A percentile compares a stretch with the other conserved stretches of the same genome.
Evolutionary conservation across 2,113 vertebrate genomes (phyloP).

Genomic region (Arothron firmamentum): DNA sequence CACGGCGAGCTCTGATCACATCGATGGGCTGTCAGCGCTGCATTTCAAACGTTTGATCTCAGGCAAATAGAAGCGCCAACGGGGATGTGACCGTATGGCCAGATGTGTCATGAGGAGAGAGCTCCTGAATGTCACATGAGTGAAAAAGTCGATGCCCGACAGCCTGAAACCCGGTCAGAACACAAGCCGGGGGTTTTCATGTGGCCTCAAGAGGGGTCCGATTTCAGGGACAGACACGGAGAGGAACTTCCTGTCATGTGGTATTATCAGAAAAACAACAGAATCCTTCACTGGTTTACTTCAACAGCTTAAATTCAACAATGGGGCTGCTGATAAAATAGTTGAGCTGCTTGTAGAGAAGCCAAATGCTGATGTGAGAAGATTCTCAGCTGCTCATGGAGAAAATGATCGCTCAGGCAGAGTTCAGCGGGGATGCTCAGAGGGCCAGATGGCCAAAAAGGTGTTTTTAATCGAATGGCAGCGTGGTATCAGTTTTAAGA

Average conservation of each 20-base stretch:
- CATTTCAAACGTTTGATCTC: slow-evolving; percentile 31
- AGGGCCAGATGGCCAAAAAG: slow-evolving; percentile 2
- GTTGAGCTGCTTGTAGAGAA: slow-evolving; percentile 40
- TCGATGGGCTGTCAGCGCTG: slow-evolving; percentile 20
- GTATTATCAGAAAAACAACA: slow-evolving; percentile 72
- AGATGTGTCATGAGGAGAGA: slow-evolving; percentile 6
- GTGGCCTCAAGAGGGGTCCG: not conserved
- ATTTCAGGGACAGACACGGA: slow-evolving; percentile 1
- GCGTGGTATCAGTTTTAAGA: slow-evolving; percentile 26
- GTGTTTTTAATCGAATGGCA: slow-evolving; percentile 25
- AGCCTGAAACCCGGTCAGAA: not conserved
- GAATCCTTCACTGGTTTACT: slow-evolving; percentile 56
- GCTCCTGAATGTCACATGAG: not conserved
- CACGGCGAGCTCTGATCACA: slow-evolving; percentile 30
- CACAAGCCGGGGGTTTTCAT: not conserved
- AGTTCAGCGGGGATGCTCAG: slow-evolving; percentile 13
- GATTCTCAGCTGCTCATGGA: slow-evolving; percentile 29
- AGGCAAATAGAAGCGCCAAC: slow-evolving; percentile 5
- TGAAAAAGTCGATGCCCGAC: not conserved
- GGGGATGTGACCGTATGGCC: slow-evolving; percentile 1
- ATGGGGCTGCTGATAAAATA: slow-evolving; percentile 66
- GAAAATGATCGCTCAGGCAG: slow-evolving; percentile 25
- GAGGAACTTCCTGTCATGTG: slow-evolving; percentile 78
- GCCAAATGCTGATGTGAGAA: slow-evolving; percentile 54
- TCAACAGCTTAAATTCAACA: slow-evolving; percentile 59